phyloP scores from a whole-genome alignment of 2,797 vertebrate genomes.

The Cetoscarus ocellatus region DNA sequence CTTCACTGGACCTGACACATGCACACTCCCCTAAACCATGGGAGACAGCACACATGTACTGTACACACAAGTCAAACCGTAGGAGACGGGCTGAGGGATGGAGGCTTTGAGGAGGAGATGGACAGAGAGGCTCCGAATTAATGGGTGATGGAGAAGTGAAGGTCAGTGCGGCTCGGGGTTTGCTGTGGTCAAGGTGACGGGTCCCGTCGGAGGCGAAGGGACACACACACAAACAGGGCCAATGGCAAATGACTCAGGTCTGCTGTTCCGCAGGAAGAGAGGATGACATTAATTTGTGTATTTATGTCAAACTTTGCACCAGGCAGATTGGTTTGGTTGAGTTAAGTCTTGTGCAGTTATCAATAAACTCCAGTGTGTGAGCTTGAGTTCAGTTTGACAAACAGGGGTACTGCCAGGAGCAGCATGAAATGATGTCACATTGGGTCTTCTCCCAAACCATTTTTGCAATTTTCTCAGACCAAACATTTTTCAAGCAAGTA shows the following conservation, averaged over 20 bases:
- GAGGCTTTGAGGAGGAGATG: slow-evolving; percentile 62
- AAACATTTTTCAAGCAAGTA: no score
- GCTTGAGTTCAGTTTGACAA: no score
- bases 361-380: no score
- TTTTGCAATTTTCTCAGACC: no score
- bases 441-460: no score
- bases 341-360: no score
- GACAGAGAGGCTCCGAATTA: slow-evolving; percentile 91
- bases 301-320: slow-evolving; percentile 47
- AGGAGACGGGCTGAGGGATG: slow-evolving; percentile 73
- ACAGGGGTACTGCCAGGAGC: no score
- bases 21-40: slow-evolving; percentile 89
- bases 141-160: slow-evolving; percentile 89
- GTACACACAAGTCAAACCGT: slow-evolving; percentile 61
- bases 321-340: no score
- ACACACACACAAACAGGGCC: slow-evolving; percentile 39
- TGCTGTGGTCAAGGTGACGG: slow-evolving; percentile 91
- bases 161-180: slow-evolving; percentile 88
- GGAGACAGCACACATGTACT: slow-evolving; percentile 82
- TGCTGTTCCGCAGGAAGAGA: slow-evolving; percentile 72
- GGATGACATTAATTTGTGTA: slow-evolving; percentile 63
- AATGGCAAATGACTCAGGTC: slow-evolving; percentile 74
- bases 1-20: slow-evolving; percentile 91
- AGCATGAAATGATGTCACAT: no score
- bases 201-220: slow-evolving; percentile 60